Percentiles rank a stretch among this genome's conserved stretches.
Conservation (phyloP, 2,113 vertebrate genomes). For the Circaetus cinerascens region DNA sequence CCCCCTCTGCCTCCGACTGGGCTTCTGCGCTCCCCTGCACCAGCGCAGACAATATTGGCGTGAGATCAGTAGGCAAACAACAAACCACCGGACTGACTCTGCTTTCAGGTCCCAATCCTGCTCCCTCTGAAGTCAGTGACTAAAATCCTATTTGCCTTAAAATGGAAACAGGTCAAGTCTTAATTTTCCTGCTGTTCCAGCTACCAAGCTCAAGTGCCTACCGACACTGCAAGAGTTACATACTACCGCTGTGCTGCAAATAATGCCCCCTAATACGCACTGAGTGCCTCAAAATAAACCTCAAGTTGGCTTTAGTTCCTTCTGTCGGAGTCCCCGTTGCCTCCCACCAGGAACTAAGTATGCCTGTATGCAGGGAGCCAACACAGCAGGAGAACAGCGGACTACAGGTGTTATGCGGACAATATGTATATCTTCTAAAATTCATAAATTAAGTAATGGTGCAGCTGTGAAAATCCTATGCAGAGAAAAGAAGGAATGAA, state of each 20-base stretch:
- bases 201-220: neutral
- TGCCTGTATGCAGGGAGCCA: neutral
- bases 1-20: neutral
- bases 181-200: neutral
- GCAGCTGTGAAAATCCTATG: neutral
- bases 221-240: neutral
- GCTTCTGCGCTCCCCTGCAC: neutral
- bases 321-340: neutral
- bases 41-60: neutral
- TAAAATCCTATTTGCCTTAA: neutral
- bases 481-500: neutral
- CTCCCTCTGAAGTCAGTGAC: neutral
- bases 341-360: neutral
- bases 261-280: neutral
- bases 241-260: neutral
- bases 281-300: neutral
- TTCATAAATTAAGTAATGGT: neutral
- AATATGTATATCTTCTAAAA: neutral
- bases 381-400: neutral
- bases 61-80: neutral
- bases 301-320: neutral
- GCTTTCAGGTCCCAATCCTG: neutral
- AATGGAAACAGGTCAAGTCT: neutral
- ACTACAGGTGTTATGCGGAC: neutral
- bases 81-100: neutral